Percentiles rank a stretch among this genome's conserved stretches.
These are phyloP conservation scores for Neodiprion fabricii DNA, from an alignment of 1,140 invertebrate genomes.

Conservation along the genomic window DNA sequence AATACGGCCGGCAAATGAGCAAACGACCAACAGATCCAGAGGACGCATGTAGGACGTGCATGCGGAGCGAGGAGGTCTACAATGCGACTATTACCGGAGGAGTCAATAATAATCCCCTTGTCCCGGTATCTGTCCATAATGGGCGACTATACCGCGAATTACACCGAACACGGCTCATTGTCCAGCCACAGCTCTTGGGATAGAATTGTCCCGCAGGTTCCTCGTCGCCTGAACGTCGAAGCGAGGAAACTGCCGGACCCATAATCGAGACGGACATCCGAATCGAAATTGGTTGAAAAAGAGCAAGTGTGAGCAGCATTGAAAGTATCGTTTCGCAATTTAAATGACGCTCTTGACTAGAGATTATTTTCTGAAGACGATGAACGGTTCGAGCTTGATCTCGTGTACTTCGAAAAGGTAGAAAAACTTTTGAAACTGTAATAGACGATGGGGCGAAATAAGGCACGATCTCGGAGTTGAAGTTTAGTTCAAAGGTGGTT, in stretches of 20 bases:
- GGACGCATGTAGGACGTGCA: conserved; percentile 24
- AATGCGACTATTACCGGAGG: conserved; percentile 55
- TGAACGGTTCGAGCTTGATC: no score
- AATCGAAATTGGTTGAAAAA: not conserved
- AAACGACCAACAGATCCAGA: conserved; percentile 33
- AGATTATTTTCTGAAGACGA: not conserved
- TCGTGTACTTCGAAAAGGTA: no score
- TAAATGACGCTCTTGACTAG: not conserved
- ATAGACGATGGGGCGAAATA: no score
- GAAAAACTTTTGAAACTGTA: no score
- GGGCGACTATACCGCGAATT: conserved; percentile 43
- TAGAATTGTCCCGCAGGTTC: conserved; percentile 43
- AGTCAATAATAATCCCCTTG: conserved; percentile 60
- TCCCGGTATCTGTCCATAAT: conserved; percentile 45
- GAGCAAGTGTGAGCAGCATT: not conserved
- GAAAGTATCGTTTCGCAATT: not conserved
- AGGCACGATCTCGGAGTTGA: no score
- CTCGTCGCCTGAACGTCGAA: conserved; percentile 31
- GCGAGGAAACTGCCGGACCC: conserved; percentile 22
- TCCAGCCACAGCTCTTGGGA: conserved; percentile 33
- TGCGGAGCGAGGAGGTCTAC: conserved; percentile 45
- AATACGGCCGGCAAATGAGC: conserved; percentile 42
- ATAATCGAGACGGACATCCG: conserved; percentile 49
- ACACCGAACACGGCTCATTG: conserved; percentile 45
- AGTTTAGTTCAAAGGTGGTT: conserved; percentile 4